Base-by-base conservation (phyloP, 2,888 invertebrate genomes). In the Gari tellinella region DNA sequence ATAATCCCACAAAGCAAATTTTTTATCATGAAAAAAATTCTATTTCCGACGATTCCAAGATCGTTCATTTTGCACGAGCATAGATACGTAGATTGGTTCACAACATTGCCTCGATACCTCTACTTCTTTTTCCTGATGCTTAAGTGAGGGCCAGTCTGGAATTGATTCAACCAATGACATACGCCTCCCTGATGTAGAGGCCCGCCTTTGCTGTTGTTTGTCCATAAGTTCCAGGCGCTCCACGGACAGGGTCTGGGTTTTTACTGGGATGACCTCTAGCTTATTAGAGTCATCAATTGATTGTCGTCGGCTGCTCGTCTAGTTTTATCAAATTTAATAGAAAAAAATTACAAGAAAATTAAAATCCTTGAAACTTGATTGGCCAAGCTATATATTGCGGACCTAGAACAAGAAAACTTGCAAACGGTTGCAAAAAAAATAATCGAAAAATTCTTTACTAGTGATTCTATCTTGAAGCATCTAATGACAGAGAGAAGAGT, bases 61-160 rank as follows among this genome's bases (percentile, higher is more conserved):
- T 31, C 31, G 31, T 31, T 31, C 5, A 31, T 31, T 31, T 31
- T 31, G 4, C 10, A 31, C 31, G 31, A 31, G 31, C 31, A 31
- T 31, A 31, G 31, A 31, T 10, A 4, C 4, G 31, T 31, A 31
- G 31, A 31, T 10, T 31, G 31, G 31, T 31, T 31, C 31, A 31
- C 31, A 31, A 31, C 31, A 31, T 7, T 31, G 31, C 31, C 31
- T 31, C 31, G 31, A 78, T 88, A 89, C 89, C 89, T 90, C 89
- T 67, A 79, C 84, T 69, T 86, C 81, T 68, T 84, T 85, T 68
- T 86, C 83, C 41, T 83, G 77, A 64, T 85, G 80, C 79, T 86
- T 82, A 53, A 96, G 95, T 92, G 95, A 95, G 92, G 97, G 97
- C 97, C 97, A 98, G 94, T 97, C 97, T 92, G 97, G 97, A 93